Evolutionary conservation across 1,140 invertebrate species (phyloP).

Genomic region (Bombyx mori): ASM3026992v2 NC_085112.1:6008501-6009000

Average conservation of each 20-base stretch:
- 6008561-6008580: slow-evolving; percentile 60
- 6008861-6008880: slow-evolving; percentile 22
- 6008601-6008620: slow-evolving; percentile 66
- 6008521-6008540: slow-evolving; percentile 71
- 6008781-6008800: too few relatives aligned
- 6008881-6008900: slow-evolving; percentile 47
- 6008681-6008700: slow-evolving; percentile 15
- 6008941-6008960: slow-evolving; percentile 66
- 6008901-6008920: slow-evolving; percentile 63
- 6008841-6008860: slow-evolving; percentile 3
- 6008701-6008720: neutral
- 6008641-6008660: slow-evolving; percentile 39
- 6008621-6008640: slow-evolving; percentile 51
- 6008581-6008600: slow-evolving; percentile 62
- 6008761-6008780: too few relatives aligned
- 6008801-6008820: too few relatives aligned
- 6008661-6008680: slow-evolving; percentile 55
- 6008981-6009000: slow-evolving; percentile 65
- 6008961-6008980: slow-evolving; percentile 69
- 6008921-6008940: slow-evolving; percentile 65
- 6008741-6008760: too few relatives aligned
- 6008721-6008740: too few relatives aligned
- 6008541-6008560: slow-evolving; percentile 49
- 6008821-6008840: too few relatives aligned
- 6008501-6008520: slow-evolving; percentile 71